Evolutionary conservation across 2,888 invertebrate genomes (phyloP).

Genomic region (Eupsilia transversa): DNA sequence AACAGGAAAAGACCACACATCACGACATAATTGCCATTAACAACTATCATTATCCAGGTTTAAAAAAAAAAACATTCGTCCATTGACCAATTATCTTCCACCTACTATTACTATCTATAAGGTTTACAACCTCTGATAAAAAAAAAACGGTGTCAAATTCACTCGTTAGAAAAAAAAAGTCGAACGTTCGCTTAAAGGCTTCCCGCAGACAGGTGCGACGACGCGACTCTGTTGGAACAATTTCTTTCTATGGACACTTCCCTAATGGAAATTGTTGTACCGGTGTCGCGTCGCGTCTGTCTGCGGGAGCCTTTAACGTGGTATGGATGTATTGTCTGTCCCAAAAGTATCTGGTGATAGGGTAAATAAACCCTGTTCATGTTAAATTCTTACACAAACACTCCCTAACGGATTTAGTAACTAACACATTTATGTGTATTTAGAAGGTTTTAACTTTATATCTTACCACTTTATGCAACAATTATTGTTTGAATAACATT

Average conservation of each 20-base stretch:
- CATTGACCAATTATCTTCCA: constrained; percentile 40
- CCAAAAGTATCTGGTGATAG: too few relatives aligned
- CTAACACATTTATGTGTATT: background rate
- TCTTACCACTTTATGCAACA: too few relatives aligned
- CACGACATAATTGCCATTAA: constrained; percentile 24
- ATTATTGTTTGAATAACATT: too few relatives aligned
- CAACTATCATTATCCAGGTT: constrained; percentile 14
- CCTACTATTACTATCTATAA: constrained; percentile 2
- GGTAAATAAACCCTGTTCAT: too few relatives aligned
- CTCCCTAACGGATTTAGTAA: too few relatives aligned
- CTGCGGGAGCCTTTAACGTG: background rate
- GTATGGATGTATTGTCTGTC: background rate
- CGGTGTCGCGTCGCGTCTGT: background rate
- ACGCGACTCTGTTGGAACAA: too few relatives aligned
- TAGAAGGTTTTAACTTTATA: background rate
- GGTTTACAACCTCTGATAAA: constrained; percentile 45
- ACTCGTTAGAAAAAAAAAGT: constrained; percentile 49
- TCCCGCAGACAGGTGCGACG: background rate
- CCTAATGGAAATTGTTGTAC: background rate
- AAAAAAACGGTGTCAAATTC: constrained; percentile 54
- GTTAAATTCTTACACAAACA: too few relatives aligned
- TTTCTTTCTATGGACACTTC: too few relatives aligned
- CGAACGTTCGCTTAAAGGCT: constrained; percentile 14
- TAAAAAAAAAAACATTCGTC: constrained; percentile 15
- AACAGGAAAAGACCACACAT: constrained; percentile 44